These are phyloP conservation scores for Onychomys leucogaster DNA, from an alignment of 2,797 vertebrate genomes.

Conservation along the genomic window DNA sequence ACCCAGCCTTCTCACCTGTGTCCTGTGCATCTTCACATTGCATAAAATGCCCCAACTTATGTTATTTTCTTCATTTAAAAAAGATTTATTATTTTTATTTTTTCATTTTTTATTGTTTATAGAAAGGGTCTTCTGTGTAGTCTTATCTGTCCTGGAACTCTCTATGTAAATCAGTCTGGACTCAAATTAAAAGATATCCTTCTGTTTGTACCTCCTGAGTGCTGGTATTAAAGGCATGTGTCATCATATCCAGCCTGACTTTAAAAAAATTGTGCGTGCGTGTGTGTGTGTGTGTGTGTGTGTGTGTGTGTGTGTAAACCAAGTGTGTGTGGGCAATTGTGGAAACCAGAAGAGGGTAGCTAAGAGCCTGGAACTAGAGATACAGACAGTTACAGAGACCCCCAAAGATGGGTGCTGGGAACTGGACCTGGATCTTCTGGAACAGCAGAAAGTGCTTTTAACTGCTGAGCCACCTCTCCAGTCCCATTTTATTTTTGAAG, in stretches of 20 bases:
- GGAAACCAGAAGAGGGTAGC: neutral
- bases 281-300: neutral
- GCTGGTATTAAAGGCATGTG: neutral
- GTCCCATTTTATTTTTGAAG: constrained; percentile 1
- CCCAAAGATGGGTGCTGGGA: neutral
- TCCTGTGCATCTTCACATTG: neutral
- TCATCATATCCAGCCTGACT: neutral
- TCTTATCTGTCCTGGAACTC: neutral
- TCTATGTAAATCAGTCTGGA: neutral
- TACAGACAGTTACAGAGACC: neutral
- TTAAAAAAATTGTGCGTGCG: neutral
- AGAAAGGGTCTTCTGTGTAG: neutral
- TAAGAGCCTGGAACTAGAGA: neutral
- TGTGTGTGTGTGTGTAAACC: neutral
- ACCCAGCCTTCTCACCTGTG: neutral
- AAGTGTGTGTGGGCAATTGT: neutral
- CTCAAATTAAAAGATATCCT: neutral
- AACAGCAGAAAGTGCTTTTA: neutral
- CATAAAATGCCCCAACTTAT: constrained; percentile 1
- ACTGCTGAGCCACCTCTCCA: neutral
- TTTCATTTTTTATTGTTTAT: neutral
- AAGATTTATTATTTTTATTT: neutral
- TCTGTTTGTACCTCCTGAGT: neutral
- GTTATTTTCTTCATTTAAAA: neutral
- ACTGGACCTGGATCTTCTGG: neutral